These are phyloP conservation scores for Coturnix japonica DNA, from an alignment of 2,113 vertebrate species.

Conservation along the genomic window DNA sequence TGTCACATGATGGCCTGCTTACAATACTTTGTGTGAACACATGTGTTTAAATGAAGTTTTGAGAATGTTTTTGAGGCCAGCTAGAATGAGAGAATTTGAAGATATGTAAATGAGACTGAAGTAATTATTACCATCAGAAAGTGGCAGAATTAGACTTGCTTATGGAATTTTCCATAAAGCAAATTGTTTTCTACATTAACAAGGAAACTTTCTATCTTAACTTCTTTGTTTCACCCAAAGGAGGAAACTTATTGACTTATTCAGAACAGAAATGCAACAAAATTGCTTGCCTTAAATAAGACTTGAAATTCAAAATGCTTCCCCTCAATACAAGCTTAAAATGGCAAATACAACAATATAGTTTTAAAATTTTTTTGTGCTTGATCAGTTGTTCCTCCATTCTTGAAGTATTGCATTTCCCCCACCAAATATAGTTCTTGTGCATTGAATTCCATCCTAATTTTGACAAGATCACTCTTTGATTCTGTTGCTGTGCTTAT, in stretches of 20 bases:
- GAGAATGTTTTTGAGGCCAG: neutral
- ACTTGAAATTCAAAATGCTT: neutral
- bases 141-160: neutral
- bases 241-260: neutral
- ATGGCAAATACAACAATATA: neutral
- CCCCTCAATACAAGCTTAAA: neutral
- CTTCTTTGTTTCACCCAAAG: neutral
- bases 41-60: neutral
- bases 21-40: neutral
- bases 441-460: neutral
- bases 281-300: neutral
- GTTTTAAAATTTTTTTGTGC: neutral
- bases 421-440: neutral
- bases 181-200: neutral
- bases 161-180: neutral
- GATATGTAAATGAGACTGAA: neutral
- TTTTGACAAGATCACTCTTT: neutral
- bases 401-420: neutral
- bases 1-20: neutral
- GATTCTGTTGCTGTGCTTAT: neutral
- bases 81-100: neutral
- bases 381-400: neutral
- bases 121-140: neutral
- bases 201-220: neutral
- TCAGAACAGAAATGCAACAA: neutral